phyloP scores from a whole-genome alignment of 2,797 vertebrate genomes.

The Champsocephalus esox region DNA sequence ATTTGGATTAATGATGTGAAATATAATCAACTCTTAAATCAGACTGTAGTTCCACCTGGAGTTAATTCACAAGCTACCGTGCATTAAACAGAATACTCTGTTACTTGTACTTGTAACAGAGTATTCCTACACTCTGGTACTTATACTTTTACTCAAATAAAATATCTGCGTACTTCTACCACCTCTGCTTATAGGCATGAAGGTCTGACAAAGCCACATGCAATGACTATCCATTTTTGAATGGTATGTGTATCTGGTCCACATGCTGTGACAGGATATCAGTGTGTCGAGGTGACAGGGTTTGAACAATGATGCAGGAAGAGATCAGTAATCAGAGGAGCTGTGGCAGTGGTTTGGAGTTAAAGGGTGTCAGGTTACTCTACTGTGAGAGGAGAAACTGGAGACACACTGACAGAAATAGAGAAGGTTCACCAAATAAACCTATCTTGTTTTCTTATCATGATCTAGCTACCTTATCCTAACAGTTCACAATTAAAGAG shows the following conservation, averaged over 20 bases:
- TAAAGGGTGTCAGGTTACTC: slow-evolving; percentile 25
- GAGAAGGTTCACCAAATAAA: neutral
- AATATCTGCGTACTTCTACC: too few relatives aligned
- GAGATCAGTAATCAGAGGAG: slow-evolving; percentile 53
- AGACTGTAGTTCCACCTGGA: too few relatives aligned
- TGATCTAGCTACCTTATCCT: neutral
- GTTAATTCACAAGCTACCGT: too few relatives aligned
- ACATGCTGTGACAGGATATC: neutral
- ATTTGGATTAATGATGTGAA: too few relatives aligned
- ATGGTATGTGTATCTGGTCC: too few relatives aligned
- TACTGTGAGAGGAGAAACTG: neutral
- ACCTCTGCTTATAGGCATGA: neutral
- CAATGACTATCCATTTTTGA: neutral
- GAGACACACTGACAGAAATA: neutral
- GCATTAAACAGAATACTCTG: too few relatives aligned
- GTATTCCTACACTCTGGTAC: too few relatives aligned
- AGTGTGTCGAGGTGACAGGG: slow-evolving; percentile 3
- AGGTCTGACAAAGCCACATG: neutral
- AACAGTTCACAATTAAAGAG: neutral
- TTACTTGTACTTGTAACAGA: too few relatives aligned
- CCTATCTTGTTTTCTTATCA: neutral
- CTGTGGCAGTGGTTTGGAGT: slow-evolving; percentile 9
- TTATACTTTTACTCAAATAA: too few relatives aligned
- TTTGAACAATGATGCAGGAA: slow-evolving; percentile 1
- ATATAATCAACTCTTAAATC: too few relatives aligned